A percentile compares a stretch with the other conserved stretches of the same genome.
Evolutionary conservation across 2,113 vertebrate genomes (phyloP).

Genomic region (Muscicapa adusta): DNA sequence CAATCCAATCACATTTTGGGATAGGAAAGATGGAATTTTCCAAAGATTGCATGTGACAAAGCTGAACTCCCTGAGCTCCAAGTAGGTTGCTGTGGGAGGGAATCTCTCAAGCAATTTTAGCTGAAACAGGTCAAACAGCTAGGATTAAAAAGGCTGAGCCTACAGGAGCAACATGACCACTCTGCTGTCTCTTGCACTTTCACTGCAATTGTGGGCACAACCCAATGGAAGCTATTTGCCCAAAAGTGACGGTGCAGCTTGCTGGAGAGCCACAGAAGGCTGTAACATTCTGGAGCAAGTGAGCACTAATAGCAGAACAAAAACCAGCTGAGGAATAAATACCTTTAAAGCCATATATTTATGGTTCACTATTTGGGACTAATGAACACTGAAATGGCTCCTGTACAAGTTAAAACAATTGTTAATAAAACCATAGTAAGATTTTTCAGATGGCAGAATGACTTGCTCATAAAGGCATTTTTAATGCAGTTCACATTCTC

Average conservation of each 20-base stretch:
- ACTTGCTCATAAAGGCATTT: background rate
- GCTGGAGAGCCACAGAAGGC: background rate
- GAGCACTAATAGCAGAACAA: background rate
- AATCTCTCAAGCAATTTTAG: background rate
- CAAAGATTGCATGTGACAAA: background rate
- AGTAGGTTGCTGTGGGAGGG: fast-evolving
- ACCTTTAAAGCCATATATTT: background rate
- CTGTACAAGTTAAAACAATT: background rate
- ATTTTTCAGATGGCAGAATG: background rate
- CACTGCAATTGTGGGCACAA: background rate
- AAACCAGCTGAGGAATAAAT: background rate
- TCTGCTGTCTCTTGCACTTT: background rate
- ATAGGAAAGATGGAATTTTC: background rate
- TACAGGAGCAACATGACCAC: background rate
- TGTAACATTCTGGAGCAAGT: background rate
- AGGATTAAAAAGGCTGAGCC: background rate
- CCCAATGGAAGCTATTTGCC: background rate
- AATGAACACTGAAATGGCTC: background rate
- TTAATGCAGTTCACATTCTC: background rate
- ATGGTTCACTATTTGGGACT: background rate
- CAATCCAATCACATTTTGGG: background rate
- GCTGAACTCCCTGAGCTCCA: background rate
- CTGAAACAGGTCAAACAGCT: background rate
- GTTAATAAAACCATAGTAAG: background rate
- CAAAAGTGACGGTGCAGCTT: background rate